These are phyloP conservation scores for Xylota sylvarum DNA, from an alignment of 2,888 invertebrate genomes.

Conservation along the genomic window DNA sequence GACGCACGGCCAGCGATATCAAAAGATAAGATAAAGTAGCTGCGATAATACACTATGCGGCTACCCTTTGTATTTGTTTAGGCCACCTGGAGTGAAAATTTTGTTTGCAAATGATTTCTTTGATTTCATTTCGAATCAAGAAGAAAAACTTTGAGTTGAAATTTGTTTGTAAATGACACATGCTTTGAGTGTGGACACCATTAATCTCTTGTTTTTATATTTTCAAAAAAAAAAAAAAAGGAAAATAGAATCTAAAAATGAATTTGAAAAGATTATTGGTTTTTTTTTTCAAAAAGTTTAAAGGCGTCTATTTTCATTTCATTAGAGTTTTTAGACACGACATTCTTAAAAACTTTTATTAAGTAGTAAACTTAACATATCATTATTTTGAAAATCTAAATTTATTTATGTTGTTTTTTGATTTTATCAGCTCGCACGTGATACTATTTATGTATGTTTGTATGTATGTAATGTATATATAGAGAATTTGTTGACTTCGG, in stretches of 20 bases:
- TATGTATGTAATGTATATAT: too few relatives aligned
- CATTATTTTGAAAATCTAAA: constrained; percentile 12
- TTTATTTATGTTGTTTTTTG: constrained; percentile 11
- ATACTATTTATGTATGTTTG: constrained; percentile 27
- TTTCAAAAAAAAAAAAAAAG: neutral
- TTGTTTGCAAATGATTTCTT: neutral
- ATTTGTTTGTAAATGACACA: constrained; percentile 6
- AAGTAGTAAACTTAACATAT: neutral
- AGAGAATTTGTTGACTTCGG: neutral
- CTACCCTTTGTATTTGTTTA: constrained; percentile 12
- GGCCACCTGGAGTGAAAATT: constrained; percentile 3
- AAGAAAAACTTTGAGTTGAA: constrained; percentile 9
- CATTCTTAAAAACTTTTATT: neutral
- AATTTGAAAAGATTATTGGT: neutral
- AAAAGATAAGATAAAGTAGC: constrained; percentile 29
- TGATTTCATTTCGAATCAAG: neutral
- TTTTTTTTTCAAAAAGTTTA: constrained; percentile 3
- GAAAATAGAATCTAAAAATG: neutral
- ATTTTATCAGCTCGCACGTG: constrained; percentile 27
- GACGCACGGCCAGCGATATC: neutral
- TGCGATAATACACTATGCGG: constrained; percentile 11
- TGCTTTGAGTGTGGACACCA: neutral
- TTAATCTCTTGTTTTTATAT: constrained; percentile 3
- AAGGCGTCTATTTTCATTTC: constrained; percentile 28
- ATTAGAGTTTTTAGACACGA: neutral